Conservation (phyloP, 2,797 vertebrate genomes). For the Threskiornis aethiopicus region DNA sequence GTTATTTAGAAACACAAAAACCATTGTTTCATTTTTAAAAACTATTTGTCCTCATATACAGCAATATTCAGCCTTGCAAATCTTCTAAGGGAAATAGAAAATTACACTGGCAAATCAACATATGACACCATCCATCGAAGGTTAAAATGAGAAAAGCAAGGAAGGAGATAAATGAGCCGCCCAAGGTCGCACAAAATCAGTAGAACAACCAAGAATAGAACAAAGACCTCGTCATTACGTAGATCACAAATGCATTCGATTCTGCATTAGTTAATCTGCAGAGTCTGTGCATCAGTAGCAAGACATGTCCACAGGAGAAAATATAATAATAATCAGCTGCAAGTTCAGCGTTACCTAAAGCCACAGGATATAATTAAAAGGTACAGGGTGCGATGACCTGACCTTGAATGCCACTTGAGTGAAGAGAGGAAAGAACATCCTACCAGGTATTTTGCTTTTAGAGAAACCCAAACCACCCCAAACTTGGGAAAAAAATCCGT, state of each 20-base stretch:
- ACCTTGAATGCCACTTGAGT: not conserved
- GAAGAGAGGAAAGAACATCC: not conserved
- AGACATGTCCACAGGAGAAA: conserved; percentile 42
- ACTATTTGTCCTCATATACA: not conserved
- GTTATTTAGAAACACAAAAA: not conserved
- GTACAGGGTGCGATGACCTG: not conserved
- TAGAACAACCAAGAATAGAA: conserved; percentile 56
- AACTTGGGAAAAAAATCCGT: not conserved
- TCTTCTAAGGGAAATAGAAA: not conserved
- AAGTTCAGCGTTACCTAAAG: conserved; percentile 38
- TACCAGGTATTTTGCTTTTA: not conserved
- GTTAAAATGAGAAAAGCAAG: conserved; percentile 26
- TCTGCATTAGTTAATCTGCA: conserved; percentile 52
- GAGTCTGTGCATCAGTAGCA: not conserved
- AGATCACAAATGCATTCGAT: conserved; percentile 35
- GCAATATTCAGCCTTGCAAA: not conserved
- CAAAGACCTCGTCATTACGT: conserved; percentile 52
- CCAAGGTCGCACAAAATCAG: conserved; percentile 46
- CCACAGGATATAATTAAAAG: conserved; percentile 30
- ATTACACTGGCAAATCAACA: not conserved
- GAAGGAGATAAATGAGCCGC: conserved; percentile 8
- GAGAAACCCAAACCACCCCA: not conserved
- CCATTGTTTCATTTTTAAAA: not conserved
- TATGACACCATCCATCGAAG: not conserved
- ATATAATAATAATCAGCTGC: conserved; percentile 29